phyloP scores from a whole-genome alignment of 2,888 invertebrate species.

The Volucella inanis region DNA sequence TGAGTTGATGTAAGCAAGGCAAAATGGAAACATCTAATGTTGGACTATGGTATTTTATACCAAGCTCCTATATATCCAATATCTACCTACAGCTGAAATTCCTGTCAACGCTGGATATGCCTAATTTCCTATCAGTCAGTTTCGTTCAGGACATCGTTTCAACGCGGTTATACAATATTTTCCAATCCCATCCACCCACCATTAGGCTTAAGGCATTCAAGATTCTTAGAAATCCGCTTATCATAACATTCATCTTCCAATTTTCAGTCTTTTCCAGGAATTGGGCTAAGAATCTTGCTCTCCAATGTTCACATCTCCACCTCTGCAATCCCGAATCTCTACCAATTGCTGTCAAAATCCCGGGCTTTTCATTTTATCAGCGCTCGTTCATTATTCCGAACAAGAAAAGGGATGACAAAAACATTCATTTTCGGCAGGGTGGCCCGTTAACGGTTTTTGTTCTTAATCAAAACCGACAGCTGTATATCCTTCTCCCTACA shows the following conservation, averaged over 20 bases:
- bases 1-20: too few species aligned
- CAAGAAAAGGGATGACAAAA: constrained; percentile 64
- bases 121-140: neutral
- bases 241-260: constrained; percentile 14
- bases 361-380: constrained; percentile 36
- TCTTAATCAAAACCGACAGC: constrained; percentile 68
- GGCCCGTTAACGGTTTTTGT: constrained; percentile 57
- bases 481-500: constrained; percentile 31
- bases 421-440: constrained; percentile 60
- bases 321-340: too few species aligned
- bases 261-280: constrained; percentile 22
- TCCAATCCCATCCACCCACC: constrained; percentile 2
- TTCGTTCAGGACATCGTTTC: neutral
- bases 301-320: too few species aligned
- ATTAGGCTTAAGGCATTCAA: neutral
- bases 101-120: neutral
- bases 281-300: constrained; percentile 7
- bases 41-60: too few species aligned
- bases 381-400: constrained; percentile 57
- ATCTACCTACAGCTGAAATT: too few species aligned
- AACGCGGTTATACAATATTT: neutral
- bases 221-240: constrained; percentile 4
- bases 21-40: too few species aligned
- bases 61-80: too few species aligned
- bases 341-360: constrained; percentile 41